Base-by-base conservation (phyloP, 2,888 invertebrate genomes). In the Eristalis intricaria region DNA sequence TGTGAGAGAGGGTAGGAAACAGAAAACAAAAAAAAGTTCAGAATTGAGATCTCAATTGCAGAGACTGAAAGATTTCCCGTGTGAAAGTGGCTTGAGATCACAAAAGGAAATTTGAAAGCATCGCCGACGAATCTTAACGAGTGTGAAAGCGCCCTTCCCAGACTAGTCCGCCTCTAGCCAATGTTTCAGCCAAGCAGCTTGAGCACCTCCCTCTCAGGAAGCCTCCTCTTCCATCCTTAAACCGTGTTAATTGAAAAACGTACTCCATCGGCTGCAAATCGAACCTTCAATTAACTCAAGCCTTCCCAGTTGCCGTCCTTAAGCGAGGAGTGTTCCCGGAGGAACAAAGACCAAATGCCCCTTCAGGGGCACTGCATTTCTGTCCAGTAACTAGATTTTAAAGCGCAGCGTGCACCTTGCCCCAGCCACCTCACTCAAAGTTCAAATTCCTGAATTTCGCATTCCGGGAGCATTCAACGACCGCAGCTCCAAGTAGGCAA, bases 401-500 rank as follows among this genome's bases (percentile, higher is more conserved):
- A 60, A 60, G 11, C 65, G 60, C 66, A 7, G 19, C 50, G 23
- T 43, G 13, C 43, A 63, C 35, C 29, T 64, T 68, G 23, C 73
- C 32, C 56, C 23, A 61, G 22, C 66, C 38, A 56, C 50, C 19
- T n/a, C 68, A 74, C 73, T 71, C 23, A 86, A 66, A 78, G 78
- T 76, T 78, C 22, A 70, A 70, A 71, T 40, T 78, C 66, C 82
- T 58, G 61, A 58, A 71, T 78, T 56, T 70, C 77, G 69, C 70
- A 86, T 78, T 78, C 64, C 76, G 68, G 63, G 19, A 61, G 26
- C 70, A 26, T 26, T 70, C 61, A 70, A 71, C 64, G 38, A 80
- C 71, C 76, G 26, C 76, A 63, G 61, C 71, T 65, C 73, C 75
- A 74, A 78, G 73, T 69, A 71, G 50, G 75, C 58, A 76, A 68